phyloP scores from a whole-genome alignment of 2,797 vertebrate species.

The Myotis myotis region DNA sequence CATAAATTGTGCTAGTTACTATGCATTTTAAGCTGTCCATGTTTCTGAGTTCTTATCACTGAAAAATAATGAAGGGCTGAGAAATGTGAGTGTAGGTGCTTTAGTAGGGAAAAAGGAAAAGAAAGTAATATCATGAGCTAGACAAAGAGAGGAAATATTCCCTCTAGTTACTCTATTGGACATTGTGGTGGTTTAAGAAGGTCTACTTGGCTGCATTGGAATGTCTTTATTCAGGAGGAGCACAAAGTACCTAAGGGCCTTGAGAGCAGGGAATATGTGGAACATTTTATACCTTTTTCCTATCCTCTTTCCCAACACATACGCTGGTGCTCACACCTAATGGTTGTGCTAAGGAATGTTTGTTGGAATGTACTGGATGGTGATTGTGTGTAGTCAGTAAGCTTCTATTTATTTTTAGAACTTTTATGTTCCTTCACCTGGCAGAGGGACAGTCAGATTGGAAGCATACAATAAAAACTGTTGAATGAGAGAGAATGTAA shows the following conservation, averaged over 20 bases:
- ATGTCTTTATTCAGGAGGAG: not conserved
- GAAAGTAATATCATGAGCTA: not conserved
- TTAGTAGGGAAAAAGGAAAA: not conserved
- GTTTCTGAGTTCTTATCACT: not conserved
- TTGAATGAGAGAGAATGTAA: not conserved
- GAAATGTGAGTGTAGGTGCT: not conserved
- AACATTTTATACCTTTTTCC: not conserved
- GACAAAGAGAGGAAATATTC: not conserved
- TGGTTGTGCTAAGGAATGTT: not conserved
- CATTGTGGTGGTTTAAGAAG: not conserved
- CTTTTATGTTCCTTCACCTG: not conserved
- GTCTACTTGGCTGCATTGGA: not conserved
- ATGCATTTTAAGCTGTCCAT: not conserved
- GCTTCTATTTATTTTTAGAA: constrained; percentile 7
- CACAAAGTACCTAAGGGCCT: not conserved
- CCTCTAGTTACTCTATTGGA: not conserved
- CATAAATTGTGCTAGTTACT: not conserved
- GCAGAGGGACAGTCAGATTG: not conserved
- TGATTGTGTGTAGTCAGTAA: not conserved
- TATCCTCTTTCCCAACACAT: not conserved
- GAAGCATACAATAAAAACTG: not conserved
- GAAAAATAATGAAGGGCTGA: constrained; percentile 3
- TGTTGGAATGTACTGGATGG: not conserved
- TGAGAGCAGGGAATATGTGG: not conserved
- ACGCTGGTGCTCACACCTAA: not conserved